Evolutionary conservation across 2,888 invertebrate genomes (phyloP).

Genomic region (Neocrepidodera transversa): DNA sequence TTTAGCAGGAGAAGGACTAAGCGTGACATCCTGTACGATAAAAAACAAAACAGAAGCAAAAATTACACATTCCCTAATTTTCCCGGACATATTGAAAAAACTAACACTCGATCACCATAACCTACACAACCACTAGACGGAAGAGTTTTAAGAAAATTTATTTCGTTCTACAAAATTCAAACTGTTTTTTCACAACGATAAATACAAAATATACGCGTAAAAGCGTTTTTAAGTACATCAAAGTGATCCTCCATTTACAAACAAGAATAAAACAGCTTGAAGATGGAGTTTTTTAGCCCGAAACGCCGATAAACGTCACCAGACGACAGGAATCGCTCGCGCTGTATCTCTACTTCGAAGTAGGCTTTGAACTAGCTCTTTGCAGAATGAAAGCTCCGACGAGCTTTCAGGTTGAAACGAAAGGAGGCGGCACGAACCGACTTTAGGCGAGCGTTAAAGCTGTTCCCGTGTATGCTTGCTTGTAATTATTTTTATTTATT

Average conservation of each 20-base stretch:
- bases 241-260: constrained; percentile 5
- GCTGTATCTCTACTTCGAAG: constrained; percentile 19
- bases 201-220: background rate
- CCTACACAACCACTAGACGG: background rate
- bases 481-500: constrained; percentile 39
- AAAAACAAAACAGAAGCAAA: constrained; percentile 32
- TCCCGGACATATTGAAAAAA: constrained; percentile 32
- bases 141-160: background rate
- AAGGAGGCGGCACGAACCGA: constrained; percentile 18
- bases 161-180: background rate
- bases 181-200: background rate
- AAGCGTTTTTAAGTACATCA: background rate
- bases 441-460: constrained; percentile 22
- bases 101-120: constrained; percentile 7
- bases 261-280: background rate
- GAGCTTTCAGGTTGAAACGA: constrained; percentile 33
- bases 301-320: constrained; percentile 22
- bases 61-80: constrained; percentile 24
- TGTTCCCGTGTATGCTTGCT: constrained; percentile 24
- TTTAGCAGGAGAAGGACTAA: constrained; percentile 43
- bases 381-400: constrained; percentile 35
- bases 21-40: constrained; percentile 32
- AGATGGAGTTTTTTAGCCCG: background rate
- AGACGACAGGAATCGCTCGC: constrained; percentile 19
- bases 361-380: constrained; percentile 36